Conservation (phyloP, 2,888 invertebrate species). For the Lasioglossum marginatum region DNA sequence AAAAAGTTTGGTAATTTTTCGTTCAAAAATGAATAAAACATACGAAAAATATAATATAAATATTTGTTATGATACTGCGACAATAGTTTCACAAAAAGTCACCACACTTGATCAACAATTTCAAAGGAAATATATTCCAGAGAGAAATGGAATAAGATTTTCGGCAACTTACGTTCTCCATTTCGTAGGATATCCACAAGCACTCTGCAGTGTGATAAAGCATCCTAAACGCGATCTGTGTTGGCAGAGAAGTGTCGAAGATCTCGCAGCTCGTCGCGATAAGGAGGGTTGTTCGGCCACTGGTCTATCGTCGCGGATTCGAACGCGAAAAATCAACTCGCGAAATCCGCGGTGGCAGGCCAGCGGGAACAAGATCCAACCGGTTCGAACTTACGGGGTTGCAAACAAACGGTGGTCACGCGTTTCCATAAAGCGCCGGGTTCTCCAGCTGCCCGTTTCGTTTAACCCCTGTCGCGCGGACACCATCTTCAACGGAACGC, state of each 20-base stretch:
- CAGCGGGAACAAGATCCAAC: constrained; percentile 58
- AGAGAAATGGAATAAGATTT: background rate
- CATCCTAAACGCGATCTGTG: background rate
- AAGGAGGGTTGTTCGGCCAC: constrained; percentile 25
- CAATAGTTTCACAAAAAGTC: too few species aligned
- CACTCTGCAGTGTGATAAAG: too few species aligned
- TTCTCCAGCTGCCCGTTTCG: background rate
- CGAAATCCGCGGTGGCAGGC: constrained; percentile 35
- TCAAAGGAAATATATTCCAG: background rate
- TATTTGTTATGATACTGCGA: too few species aligned
- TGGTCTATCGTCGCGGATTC: constrained; percentile 15
- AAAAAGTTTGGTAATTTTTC: too few species aligned
- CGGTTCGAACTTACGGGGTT: constrained; percentile 56
- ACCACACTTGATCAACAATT: background rate
- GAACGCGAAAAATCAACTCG: constrained; percentile 41
- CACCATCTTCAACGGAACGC: background rate
- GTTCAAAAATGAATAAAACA: too few species aligned
- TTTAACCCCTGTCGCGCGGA: background rate
- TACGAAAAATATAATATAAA: too few species aligned
- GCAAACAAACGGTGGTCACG: constrained; percentile 34
- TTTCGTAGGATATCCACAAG: background rate
- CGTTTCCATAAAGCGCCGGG: constrained; percentile 14
- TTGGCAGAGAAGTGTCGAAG: background rate
- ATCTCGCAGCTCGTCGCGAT: constrained; percentile 11
- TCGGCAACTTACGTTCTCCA: constrained; percentile 15